Conservation (phyloP, 1,140 invertebrate genomes). For the Drosophila ironensis region DNA sequence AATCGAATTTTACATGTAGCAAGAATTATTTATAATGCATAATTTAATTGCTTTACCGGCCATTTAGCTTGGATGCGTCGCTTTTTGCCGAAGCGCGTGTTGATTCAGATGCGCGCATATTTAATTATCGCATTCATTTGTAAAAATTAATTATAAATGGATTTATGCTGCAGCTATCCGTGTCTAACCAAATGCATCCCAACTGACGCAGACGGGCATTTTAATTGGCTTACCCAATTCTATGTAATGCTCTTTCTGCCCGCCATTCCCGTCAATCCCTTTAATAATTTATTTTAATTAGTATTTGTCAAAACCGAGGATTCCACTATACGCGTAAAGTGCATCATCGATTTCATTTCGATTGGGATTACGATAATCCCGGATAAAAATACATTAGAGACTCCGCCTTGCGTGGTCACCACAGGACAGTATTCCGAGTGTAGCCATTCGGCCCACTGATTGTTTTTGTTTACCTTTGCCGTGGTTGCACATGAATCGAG, state of each 20-base stretch:
- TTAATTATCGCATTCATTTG: conserved; percentile 54
- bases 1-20: background rate
- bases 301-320: conserved; percentile 37
- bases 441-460: conserved; percentile 33
- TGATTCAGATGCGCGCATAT: conserved; percentile 36
- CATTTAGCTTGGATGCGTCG: conserved; percentile 6
- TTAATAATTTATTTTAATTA: conserved; percentile 61
- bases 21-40: conserved; percentile 11
- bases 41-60: conserved; percentile 16
- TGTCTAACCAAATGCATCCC: conserved; percentile 21
- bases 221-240: conserved; percentile 34
- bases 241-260: background rate
- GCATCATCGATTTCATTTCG: conserved; percentile 27
- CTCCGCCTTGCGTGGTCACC: background rate
- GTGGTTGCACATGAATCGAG: conserved; percentile 21
- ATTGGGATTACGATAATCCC: conserved; percentile 36
- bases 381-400: background rate
- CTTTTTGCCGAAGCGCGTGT: background rate
- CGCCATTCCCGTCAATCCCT: background rate
- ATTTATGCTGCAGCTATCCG: conserved; percentile 33
- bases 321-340: conserved; percentile 3
- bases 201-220: conserved; percentile 8
- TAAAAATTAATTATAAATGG: conserved; percentile 61
- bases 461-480: conserved; percentile 34
- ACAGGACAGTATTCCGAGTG: background rate